Evolutionary conservation across 2,113 vertebrate genomes (phyloP), one percentile per base, ranked within the genome.

Genomic region (Thunnus thynnus): DNA sequence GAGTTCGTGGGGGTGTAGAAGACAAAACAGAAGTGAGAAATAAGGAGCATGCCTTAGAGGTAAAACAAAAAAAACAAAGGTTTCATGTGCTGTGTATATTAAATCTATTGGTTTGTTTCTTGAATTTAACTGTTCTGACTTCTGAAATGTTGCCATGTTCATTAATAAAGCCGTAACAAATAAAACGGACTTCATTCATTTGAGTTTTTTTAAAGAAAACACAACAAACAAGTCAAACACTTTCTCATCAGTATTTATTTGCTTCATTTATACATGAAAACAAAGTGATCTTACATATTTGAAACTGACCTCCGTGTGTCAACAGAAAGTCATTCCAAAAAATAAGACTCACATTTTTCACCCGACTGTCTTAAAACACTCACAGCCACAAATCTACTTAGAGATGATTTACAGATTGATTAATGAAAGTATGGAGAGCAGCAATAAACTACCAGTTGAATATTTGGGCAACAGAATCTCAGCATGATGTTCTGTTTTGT

Each of bases 21-120:
- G 95, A 96, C 96, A 96, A 96, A 97, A 95, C 88, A 41, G 36
- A 9, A 41, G 36, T 41, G 8, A 41, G 36, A 41, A 41, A 41
- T 41, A 77, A 90, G 92, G 90, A 97, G 96, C 97, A 96, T 97
- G 96, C 96, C 96, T 96, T 96, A 95, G 97, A 97, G 97, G 97
- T 97, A 97, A 41, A 7, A 41, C 36, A 41, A 41, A 41, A 41
- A 41, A 41, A 41, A 57, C 22, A 95, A 92, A 72, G 84, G 86
- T 93, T 89, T 91, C 72, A 87, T 91, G 91, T 94, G 85, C 60
- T 92, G 88, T 95, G 87, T 90, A 90, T 81, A 82, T 82, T 77
- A 69, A 80, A 90, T 92, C 76, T 89, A 87, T 72, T 86, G 32
- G 66, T 52, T 86, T 83, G 52, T 86, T 80, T 86, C 82, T 60